A percentile compares a stretch with the other conserved stretches of the same genome.
Conservation (phyloP, 2,888 invertebrate genomes). For the Halictus ligatus region DNA sequence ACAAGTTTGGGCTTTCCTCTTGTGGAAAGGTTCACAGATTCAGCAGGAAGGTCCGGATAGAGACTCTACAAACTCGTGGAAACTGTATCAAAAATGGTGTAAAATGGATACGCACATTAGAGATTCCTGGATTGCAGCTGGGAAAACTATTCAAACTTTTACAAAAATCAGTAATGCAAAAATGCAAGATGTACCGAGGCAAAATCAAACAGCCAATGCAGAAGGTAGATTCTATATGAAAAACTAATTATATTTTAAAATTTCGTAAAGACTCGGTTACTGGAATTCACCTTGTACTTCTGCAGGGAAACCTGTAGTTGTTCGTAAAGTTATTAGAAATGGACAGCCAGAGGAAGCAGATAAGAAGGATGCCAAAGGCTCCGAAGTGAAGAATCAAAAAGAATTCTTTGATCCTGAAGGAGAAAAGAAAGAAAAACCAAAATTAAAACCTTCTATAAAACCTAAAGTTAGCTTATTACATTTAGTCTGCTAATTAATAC, state of each 20-base stretch:
- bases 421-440: constrained; percentile 77
- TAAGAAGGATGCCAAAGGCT: constrained; percentile 73
- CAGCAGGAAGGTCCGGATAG: constrained; percentile 84
- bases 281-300: constrained; percentile 7
- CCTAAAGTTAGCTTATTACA: constrained; percentile 72
- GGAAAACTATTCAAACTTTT: constrained; percentile 90
- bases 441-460: constrained; percentile 77
- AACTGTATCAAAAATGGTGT: constrained; percentile 93
- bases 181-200: constrained; percentile 86
- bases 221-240: constrained; percentile 69
- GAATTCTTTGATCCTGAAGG: constrained; percentile 67
- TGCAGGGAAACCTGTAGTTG: constrained; percentile 78
- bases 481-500: background rate
- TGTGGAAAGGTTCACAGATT: constrained; percentile 90
- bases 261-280: background rate
- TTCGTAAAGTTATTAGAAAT: constrained; percentile 82
- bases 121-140: constrained; percentile 92
- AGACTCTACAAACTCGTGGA: constrained; percentile 89
- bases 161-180: constrained; percentile 89
- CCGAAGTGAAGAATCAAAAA: constrained; percentile 74
- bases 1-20: constrained; percentile 93
- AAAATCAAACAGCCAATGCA: constrained; percentile 66
- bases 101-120: constrained; percentile 90
- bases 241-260: background rate
- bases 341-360: constrained; percentile 80